phyloP scores from a whole-genome alignment of 2,113 vertebrate genomes.

The Triplophysa rosa region DNA sequence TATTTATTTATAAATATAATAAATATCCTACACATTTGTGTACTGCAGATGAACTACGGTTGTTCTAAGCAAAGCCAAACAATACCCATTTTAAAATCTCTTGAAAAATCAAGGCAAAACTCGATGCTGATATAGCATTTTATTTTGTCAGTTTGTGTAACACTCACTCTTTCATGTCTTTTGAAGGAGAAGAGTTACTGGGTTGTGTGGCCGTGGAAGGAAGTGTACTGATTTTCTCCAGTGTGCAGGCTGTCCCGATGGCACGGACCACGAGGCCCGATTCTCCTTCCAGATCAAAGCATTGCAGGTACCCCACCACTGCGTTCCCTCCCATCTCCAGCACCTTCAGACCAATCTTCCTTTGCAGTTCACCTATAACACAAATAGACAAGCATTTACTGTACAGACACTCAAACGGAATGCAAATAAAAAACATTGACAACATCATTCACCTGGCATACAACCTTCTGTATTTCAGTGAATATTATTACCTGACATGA shows the following conservation, averaged over 20 bases:
- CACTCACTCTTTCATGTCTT: slow-evolving; percentile 98
- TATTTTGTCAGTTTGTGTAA: slow-evolving; percentile 42
- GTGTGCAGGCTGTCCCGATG: slow-evolving; percentile 95
- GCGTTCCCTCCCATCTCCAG: slow-evolving; percentile 98
- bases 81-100: background rate
- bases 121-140: background rate
- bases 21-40: too few relatives aligned
- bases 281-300: slow-evolving; percentile 97
- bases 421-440: too few relatives aligned
- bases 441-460: background rate
- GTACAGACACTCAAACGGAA: slow-evolving; percentile 1
- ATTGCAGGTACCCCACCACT: slow-evolving; percentile 96
- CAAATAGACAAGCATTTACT: slow-evolving; percentile 10
- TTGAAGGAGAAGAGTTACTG: slow-evolving; percentile 93
- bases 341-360: slow-evolving; percentile 97
- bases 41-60: slow-evolving; percentile 12
- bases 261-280: slow-evolving; percentile 95
- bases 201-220: slow-evolving; percentile 76
- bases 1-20: background rate
- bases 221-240: slow-evolving; percentile 88
- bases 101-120: background rate
- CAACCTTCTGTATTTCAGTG: background rate
- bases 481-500: slow-evolving; percentile 89
- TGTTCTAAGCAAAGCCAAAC: background rate
- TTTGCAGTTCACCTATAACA: slow-evolving; percentile 88